These are phyloP conservation scores for Leptatherina wallacei DNA, from an alignment of 2,797 vertebrate genomes.

Conservation along the genomic window DNA sequence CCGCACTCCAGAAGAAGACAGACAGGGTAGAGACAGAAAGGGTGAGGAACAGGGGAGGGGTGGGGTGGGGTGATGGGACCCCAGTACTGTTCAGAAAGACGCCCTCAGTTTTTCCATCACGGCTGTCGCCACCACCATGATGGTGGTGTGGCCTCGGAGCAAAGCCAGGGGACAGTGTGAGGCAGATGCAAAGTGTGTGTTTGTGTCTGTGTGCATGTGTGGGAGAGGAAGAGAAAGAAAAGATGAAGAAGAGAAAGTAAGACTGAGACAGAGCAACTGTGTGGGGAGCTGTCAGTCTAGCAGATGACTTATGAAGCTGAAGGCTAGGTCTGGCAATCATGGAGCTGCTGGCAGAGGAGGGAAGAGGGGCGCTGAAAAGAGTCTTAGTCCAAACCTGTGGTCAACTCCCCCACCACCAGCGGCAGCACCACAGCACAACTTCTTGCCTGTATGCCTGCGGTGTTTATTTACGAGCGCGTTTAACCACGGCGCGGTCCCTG, in stretches of 20 bases:
- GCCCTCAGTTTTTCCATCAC: conserved; percentile 82
- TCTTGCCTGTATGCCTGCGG: conserved; percentile 75
- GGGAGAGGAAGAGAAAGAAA: conserved; percentile 29
- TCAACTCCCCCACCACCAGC: conserved; percentile 67
- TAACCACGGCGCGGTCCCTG: conserved; percentile 82
- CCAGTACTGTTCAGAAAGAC: conserved; percentile 68
- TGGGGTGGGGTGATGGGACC: conserved; percentile 62
- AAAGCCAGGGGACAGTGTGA: conserved; percentile 69
- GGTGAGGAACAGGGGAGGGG: conserved; percentile 55
- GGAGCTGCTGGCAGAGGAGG: conserved; percentile 56
- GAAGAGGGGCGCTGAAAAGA: conserved; percentile 66
- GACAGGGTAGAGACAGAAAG: conserved; percentile 73
- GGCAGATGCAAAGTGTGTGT: conserved; percentile 51
- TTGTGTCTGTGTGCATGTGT: conserved; percentile 16
- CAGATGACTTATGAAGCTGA: conserved; percentile 75
- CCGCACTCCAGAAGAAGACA: conserved; percentile 77
- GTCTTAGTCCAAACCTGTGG: conserved; percentile 76
- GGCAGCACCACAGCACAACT: conserved; percentile 70
- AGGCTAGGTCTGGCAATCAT: conserved; percentile 75
- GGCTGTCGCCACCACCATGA: conserved; percentile 66
- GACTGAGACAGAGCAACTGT: conserved; percentile 58
- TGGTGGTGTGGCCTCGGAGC: conserved; percentile 61
- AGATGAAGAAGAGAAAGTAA: conserved; percentile 46
- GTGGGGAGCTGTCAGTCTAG: conserved; percentile 72
- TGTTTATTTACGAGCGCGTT: conserved; percentile 85